Conservation (phyloP, 92 coral and sea anemone genomes). For the Zoanthus sansibaricus region DNA sequence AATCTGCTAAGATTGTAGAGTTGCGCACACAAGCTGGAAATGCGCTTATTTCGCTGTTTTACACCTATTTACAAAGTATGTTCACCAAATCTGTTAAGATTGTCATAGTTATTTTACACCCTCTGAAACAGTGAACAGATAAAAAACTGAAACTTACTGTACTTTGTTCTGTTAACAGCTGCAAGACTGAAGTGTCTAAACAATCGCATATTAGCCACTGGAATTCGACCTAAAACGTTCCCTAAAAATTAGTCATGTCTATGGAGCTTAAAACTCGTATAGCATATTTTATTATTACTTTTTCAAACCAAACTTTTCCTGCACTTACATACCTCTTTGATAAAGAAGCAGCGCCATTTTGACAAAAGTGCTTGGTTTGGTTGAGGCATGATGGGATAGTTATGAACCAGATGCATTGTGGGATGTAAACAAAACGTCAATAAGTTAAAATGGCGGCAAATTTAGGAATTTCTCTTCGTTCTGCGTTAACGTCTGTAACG, state of each 20-base stretch:
- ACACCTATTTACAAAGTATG: too few species aligned
- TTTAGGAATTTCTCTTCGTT: constrained; percentile 67
- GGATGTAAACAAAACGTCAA: constrained; percentile 49
- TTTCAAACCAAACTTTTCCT: too few species aligned
- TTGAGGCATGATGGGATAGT: constrained; percentile 58
- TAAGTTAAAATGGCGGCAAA: constrained; percentile 88
- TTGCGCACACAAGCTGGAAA: too few species aligned
- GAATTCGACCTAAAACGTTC: constrained; percentile 51
- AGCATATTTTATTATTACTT: not conserved
- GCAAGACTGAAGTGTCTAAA: constrained; percentile 66
- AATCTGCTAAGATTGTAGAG: too few species aligned
- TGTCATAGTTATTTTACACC: not conserved
- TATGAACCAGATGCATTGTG: constrained; percentile 41
- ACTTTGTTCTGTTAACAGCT: constrained; percentile 46
- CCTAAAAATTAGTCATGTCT: not conserved
- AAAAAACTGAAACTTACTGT: constrained; percentile 52
- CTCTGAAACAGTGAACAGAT: not conserved
- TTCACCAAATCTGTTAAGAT: too few species aligned
- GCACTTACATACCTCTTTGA: constrained; percentile 29
- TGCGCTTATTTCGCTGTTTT: too few species aligned
- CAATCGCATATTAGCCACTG: constrained; percentile 51
- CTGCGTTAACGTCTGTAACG: constrained; percentile 94
- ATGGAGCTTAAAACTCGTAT: not conserved
- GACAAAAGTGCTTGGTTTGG: constrained; percentile 26
- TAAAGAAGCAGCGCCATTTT: constrained; percentile 84